phyloP scores from a whole-genome alignment of 2,113 vertebrate genomes.

The Elachura formosa region DNA sequence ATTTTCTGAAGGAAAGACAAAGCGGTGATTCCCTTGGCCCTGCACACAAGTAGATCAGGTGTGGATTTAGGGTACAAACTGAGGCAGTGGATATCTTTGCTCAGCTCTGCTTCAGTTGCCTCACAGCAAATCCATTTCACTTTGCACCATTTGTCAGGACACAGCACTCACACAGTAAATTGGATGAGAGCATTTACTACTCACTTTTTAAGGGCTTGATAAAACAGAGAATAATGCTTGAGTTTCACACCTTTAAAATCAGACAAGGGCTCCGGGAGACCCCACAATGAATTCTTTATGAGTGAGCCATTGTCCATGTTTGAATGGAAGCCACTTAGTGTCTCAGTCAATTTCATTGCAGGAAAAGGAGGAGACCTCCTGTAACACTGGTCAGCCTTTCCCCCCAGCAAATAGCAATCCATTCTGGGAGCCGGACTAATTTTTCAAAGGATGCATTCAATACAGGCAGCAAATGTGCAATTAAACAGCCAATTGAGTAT shows the following conservation, averaged over 20 bases:
- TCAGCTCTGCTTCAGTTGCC: neutral
- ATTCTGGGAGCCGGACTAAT: neutral
- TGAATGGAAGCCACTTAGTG: neutral
- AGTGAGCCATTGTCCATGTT: neutral
- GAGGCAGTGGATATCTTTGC: neutral
- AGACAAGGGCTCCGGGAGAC: neutral
- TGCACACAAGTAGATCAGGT: neutral
- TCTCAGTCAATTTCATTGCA: neutral
- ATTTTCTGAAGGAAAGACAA: neutral
- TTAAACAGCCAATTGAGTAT: slow-evolving; percentile 15
- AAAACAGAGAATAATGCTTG: slow-evolving; percentile 1
- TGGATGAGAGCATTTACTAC: neutral
- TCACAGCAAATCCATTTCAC: neutral
- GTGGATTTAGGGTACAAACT: neutral
- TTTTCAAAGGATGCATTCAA: slow-evolving; percentile 21
- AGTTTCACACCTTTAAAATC: neutral
- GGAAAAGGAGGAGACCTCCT: neutral
- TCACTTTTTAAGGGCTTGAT: slow-evolving; percentile 10
- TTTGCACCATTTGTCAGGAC: slow-evolving; percentile 8
- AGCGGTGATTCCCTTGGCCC: neutral
- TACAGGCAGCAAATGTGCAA: neutral
- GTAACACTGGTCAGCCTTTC: neutral
- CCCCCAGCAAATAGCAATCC: neutral
- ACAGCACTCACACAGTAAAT: neutral
- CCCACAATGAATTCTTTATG: neutral